Conservation (phyloP, 2,113 vertebrate species). For the Chlorodrepanis virens region DNA sequence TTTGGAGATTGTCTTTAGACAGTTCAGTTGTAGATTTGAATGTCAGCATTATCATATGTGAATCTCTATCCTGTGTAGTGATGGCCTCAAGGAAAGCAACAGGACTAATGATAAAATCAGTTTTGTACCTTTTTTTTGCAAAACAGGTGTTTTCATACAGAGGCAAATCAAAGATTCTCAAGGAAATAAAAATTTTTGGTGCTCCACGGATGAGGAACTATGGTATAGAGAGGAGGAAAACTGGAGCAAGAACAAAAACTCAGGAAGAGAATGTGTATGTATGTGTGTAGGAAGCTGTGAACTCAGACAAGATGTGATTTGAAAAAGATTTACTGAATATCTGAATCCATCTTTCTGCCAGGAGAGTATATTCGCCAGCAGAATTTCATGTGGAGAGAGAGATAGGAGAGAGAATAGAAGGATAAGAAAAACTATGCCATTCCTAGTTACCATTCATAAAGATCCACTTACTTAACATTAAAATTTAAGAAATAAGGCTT, state of each 20-base stretch:
- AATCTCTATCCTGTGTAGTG: background rate
- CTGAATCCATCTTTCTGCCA: background rate
- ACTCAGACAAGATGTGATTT: background rate
- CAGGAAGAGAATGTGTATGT: background rate
- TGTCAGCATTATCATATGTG: constrained; percentile 41
- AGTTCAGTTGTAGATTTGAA: background rate
- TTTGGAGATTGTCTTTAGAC: constrained; percentile 34
- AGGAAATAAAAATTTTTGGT: background rate
- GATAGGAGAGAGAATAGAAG: background rate
- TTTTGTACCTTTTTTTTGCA: background rate
- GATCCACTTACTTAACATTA: background rate
- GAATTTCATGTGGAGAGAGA: background rate
- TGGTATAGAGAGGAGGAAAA: background rate
- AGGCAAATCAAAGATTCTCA: background rate
- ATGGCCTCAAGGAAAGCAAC: background rate
- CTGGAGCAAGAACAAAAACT: background rate
- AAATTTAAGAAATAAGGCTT: background rate
- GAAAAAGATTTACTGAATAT: background rate
- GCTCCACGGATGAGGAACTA: background rate
- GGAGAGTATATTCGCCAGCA: background rate
- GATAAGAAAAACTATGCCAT: background rate
- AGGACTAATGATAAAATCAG: background rate
- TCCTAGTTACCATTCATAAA: background rate
- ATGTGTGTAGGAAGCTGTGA: background rate
- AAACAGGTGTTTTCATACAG: background rate